These are phyloP conservation scores for Oreochromis spilurus DNA, from an alignment of 2,113 vertebrate species.

Conservation along the genomic window DNA sequence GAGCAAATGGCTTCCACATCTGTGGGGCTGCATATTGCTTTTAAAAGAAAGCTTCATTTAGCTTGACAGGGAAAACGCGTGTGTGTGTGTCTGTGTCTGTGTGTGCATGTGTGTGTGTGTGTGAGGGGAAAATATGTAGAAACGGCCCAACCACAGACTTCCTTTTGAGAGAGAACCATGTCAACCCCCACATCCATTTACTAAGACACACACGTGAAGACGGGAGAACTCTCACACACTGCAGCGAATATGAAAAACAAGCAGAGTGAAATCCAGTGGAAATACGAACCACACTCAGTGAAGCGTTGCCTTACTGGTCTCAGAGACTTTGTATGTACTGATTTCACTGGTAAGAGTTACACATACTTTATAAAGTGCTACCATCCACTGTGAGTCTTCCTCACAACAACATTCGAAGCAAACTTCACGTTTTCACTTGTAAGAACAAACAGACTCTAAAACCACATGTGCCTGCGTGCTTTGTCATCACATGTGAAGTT, in stretches of 20 bases:
- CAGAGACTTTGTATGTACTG: not conserved
- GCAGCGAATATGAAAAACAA: conserved; percentile 37
- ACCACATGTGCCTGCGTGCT: not conserved
- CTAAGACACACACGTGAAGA: conserved; percentile 15
- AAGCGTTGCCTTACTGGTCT: accelerated
- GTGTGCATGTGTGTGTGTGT: conserved; percentile 25
- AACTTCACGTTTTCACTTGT: not conserved
- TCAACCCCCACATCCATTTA: conserved; percentile 74
- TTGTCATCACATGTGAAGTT: not conserved
- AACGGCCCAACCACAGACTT: conserved; percentile 90
- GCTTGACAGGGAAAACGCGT: conserved; percentile 25
- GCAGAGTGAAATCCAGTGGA: conserved; percentile 1
- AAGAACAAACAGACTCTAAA: not conserved
- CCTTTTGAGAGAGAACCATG: conserved; percentile 79
- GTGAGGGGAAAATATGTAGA: conserved; percentile 76
- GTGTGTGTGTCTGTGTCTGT: not conserved
- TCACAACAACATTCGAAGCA: not conserved
- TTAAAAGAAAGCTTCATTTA: conserved; percentile 57
- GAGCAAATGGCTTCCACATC: conserved; percentile 64
- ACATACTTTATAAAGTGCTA: not conserved
- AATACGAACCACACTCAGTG: not conserved
- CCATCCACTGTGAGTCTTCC: not conserved
- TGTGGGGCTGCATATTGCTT: conserved; percentile 48
- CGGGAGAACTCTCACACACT: conserved; percentile 2
- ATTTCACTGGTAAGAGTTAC: not conserved